Conservation (phyloP, 2,888 invertebrate genomes). For the Acanthosepion lycidas region DNA sequence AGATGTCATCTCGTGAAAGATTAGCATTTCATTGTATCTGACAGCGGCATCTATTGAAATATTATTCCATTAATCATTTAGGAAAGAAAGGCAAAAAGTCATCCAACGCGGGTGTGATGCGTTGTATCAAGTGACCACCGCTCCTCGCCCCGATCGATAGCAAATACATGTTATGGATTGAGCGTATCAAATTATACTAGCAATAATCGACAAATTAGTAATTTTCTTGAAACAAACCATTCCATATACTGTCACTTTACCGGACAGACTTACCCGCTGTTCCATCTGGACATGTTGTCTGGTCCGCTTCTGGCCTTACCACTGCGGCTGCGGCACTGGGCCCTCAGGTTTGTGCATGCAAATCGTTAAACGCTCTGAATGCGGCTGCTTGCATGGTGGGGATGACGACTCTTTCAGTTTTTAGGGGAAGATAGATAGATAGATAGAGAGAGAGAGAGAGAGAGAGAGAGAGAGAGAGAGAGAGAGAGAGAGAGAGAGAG, state of each 20-base stretch:
- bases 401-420: not conserved
- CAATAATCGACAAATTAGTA: slow-evolving; percentile 46
- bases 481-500: not conserved
- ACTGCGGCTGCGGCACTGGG: not conserved
- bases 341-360: not conserved
- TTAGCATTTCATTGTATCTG: slow-evolving; percentile 53
- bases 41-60: slow-evolving; percentile 52
- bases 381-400: not conserved
- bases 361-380: not conserved
- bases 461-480: not conserved
- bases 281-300: not conserved
- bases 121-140: slow-evolving; percentile 41
- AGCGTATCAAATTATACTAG: slow-evolving; percentile 39
- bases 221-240: slow-evolving; percentile 45
- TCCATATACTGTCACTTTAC: slow-evolving; percentile 43
- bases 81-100: slow-evolving; percentile 49
- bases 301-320: not conserved
- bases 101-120: slow-evolving; percentile 34
- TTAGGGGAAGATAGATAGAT: not conserved
- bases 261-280: not conserved
- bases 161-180: slow-evolving; percentile 46
- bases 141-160: slow-evolving; percentile 39
- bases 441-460: not conserved
- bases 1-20: slow-evolving; percentile 55
- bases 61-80: slow-evolving; percentile 56